phyloP scores from a whole-genome alignment of 1,140 invertebrate genomes.

The Episyrphus balteatus region DNA sequence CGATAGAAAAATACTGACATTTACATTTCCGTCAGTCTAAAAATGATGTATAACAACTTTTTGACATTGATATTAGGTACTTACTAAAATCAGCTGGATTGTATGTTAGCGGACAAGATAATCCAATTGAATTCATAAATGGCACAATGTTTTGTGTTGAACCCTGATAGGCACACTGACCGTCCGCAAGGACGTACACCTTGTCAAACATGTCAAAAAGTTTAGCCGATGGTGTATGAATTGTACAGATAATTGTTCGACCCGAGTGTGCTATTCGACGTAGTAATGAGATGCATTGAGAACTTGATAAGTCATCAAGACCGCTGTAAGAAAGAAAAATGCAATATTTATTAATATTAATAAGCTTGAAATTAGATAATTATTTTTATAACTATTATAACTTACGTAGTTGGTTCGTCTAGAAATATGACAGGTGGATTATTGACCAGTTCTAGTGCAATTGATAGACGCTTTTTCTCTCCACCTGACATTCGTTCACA shows the following conservation, averaged over 20 bases:
- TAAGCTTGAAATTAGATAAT: neutral
- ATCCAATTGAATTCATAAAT: conserved; percentile 50
- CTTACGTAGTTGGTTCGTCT: conserved; percentile 75
- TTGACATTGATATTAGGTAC: conserved; percentile 13
- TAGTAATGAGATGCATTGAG: conserved; percentile 61
- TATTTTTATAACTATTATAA: too few relatives aligned
- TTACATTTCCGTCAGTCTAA: neutral
- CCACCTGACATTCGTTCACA: conserved; percentile 76
- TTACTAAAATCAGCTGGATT: conserved; percentile 76
- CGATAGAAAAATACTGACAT: neutral
- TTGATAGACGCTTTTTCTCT: conserved; percentile 81
- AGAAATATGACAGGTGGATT: conserved; percentile 87
- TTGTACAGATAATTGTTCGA: conserved; percentile 78
- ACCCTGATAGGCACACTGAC: conserved; percentile 66
- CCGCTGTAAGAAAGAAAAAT: conserved; percentile 36
- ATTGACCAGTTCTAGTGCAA: conserved; percentile 85
- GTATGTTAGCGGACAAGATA: conserved; percentile 63
- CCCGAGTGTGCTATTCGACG: conserved; percentile 68
- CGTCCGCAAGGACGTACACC: conserved; percentile 60
- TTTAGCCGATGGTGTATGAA: conserved; percentile 80
- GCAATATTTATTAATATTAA: neutral
- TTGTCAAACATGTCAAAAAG: conserved; percentile 67
- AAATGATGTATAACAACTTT: neutral
- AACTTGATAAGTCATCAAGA: conserved; percentile 63
- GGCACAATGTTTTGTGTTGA: conserved; percentile 53